Evolutionary conservation across 2,113 vertebrate species (phyloP).

Genomic region (Oncorhynchus kisutch): DNA sequence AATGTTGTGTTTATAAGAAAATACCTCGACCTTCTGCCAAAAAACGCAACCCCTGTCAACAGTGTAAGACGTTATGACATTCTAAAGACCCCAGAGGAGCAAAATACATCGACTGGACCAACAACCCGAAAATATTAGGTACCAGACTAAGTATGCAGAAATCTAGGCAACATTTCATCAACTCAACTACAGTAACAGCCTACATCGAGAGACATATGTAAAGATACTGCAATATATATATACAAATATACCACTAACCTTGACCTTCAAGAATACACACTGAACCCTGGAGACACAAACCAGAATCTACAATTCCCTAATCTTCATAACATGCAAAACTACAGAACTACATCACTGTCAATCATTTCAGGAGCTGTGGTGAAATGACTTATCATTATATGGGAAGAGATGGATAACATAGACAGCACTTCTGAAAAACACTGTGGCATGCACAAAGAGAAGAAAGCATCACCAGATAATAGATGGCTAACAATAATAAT

Average conservation of each 20-base stretch:
- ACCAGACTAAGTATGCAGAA: slow-evolving; percentile 19
- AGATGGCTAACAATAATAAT: slow-evolving; percentile 23
- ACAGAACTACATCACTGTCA: slow-evolving; percentile 39
- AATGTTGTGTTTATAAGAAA: background rate
- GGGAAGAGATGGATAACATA: slow-evolving; percentile 62
- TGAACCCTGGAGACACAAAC: slow-evolving; percentile 39
- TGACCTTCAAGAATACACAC: slow-evolving; percentile 63
- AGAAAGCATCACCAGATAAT: slow-evolving; percentile 54
- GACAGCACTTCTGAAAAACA: background rate
- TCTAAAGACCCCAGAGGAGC: background rate
- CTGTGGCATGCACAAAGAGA: background rate
- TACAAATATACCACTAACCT: slow-evolving; percentile 62
- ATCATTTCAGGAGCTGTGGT: slow-evolving; percentile 56
- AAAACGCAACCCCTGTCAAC: background rate
- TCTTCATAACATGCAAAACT: slow-evolving; percentile 44
- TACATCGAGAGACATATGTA: slow-evolving; percentile 48
- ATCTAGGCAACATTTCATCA: slow-evolving; percentile 50
- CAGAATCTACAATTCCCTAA: slow-evolving; percentile 46
- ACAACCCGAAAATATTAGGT: slow-evolving; percentile 15
- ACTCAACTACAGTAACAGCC: slow-evolving; percentile 60
- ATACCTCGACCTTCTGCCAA: background rate
- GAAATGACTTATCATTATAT: slow-evolving; percentile 58
- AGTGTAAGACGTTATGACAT: background rate
- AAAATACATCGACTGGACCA: slow-evolving; percentile 34
- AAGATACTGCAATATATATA: slow-evolving; percentile 30